Percentiles rank a stretch among this genome's conserved stretches.
Conservation (phyloP, 2,888 invertebrate species). For the Pyrocoelia pectoralis region DNA sequence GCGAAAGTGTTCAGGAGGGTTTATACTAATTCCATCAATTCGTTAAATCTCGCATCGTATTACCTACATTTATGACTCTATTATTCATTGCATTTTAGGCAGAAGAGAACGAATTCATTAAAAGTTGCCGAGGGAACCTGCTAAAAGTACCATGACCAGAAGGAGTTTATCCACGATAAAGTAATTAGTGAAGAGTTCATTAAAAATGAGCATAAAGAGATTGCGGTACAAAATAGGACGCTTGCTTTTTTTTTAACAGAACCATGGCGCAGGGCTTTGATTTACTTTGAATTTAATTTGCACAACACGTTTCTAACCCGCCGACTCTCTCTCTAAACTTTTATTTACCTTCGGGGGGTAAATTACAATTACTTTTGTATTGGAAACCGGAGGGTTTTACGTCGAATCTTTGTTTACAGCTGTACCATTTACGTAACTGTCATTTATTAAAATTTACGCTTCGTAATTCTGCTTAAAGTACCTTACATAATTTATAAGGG, state of each 20-base stretch:
- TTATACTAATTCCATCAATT: background rate
- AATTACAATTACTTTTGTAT: constrained; percentile 2
- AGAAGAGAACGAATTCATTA: background rate
- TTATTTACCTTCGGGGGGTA: background rate
- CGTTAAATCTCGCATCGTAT: background rate
- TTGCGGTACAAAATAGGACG: background rate
- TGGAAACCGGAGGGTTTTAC: background rate
- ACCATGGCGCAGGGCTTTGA: background rate
- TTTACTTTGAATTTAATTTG: constrained; percentile 8
- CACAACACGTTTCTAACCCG: background rate
- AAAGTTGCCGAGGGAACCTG: background rate
- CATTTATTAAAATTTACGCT: constrained; percentile 8
- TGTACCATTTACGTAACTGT: background rate
- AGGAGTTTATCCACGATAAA: background rate
- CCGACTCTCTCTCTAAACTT: background rate
- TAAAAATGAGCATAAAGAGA: background rate
- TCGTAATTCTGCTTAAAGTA: background rate
- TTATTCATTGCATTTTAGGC: background rate
- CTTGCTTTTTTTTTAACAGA: background rate
- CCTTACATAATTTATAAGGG: background rate
- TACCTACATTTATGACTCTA: background rate
- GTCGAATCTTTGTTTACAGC: constrained; percentile 4
- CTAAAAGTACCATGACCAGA: background rate
- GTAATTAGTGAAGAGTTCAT: background rate
- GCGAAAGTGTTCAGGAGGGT: background rate